Evolutionary conservation across 1,140 invertebrate species (phyloP), one percentile per base, ranked within the genome.

Genomic region (Euschistus heros): DNA sequence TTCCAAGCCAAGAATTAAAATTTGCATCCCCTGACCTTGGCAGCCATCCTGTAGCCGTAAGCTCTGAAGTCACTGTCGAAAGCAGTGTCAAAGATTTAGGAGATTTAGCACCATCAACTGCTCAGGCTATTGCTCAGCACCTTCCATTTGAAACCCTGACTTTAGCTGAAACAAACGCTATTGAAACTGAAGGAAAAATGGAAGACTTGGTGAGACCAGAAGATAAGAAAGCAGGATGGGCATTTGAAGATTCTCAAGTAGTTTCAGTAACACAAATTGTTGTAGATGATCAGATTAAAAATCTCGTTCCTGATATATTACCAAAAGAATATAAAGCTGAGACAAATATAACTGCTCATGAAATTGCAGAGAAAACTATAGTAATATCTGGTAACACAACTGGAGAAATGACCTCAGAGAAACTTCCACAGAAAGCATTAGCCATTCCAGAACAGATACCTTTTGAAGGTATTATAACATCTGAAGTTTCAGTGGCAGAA

Each of bases 311-410:
- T 47, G 62, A 68, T 17, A 44, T 20, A 42, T 60, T 64, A 33
- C 67, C 65, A 24, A 62, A 66, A 47, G 50, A 63, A 26, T 62
- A 67, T 44, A 60, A 60, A 37, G 80, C 82, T 26, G 70, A 72
- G 3, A 59, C 80, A 5, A 75, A 78, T 54, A 75, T 82, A 63
- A 72, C 76, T 63, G 70, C 76, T 17, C 75, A 81, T 69, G 71
- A 72, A 52, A 76, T 82, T 26, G 80, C 81, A 6, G 74, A 78
- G 0, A 79, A 77, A 67, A 77, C 76, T 54, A 77, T 69, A 13
- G 33, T 69, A 20, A 33, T 66, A 18, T 30, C 70, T 57, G 68
- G 47, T 55, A 67, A 64, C 67, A 67, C 54, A 26, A 63, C 33
- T 15, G 64, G 59, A 42, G 66, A 66, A 50, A 26, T 69, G 27